phyloP scores from a whole-genome alignment of 2,888 invertebrate genomes.

The Xanthia togata region DNA sequence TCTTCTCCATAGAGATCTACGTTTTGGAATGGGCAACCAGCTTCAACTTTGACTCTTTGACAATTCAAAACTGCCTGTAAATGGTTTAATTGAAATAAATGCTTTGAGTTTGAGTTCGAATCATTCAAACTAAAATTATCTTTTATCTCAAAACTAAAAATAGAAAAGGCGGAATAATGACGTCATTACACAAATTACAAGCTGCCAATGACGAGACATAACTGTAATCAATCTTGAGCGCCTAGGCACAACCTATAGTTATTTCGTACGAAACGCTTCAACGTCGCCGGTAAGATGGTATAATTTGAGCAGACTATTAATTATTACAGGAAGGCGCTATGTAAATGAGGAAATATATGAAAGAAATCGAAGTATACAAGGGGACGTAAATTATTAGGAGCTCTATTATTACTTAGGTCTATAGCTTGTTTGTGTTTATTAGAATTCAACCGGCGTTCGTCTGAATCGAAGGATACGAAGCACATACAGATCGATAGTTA shows the following conservation, averaged over 20 bases:
- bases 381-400: constrained; percentile 34
- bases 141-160: constrained; percentile 48
- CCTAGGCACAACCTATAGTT: constrained; percentile 43
- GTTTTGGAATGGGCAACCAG: too few species aligned
- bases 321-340: constrained; percentile 52
- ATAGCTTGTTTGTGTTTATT: constrained; percentile 21
- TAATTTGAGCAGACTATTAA: constrained; percentile 59
- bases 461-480: constrained; percentile 13
- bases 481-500: constrained; percentile 22
- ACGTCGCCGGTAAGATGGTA: constrained; percentile 39
- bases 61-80: too few species aligned
- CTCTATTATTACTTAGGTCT: constrained; percentile 12
- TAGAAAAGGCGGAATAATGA: constrained; percentile 44
- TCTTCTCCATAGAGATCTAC: too few species aligned
- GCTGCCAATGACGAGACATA: constrained; percentile 48
- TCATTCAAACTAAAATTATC: constrained; percentile 18
- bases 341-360: constrained; percentile 48
- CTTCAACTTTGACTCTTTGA: too few species aligned
- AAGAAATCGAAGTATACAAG: constrained; percentile 26
- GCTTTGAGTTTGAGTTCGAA: too few species aligned
- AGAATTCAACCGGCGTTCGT: constrained; percentile 23
- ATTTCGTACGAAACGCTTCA: constrained; percentile 49
- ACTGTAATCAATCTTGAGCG: constrained; percentile 57
- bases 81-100: too few species aligned
- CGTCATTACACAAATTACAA: constrained; percentile 56